Evolutionary conservation across 2,113 vertebrate genomes (phyloP).

Genomic region (Neofelis nebulosa): DNA sequence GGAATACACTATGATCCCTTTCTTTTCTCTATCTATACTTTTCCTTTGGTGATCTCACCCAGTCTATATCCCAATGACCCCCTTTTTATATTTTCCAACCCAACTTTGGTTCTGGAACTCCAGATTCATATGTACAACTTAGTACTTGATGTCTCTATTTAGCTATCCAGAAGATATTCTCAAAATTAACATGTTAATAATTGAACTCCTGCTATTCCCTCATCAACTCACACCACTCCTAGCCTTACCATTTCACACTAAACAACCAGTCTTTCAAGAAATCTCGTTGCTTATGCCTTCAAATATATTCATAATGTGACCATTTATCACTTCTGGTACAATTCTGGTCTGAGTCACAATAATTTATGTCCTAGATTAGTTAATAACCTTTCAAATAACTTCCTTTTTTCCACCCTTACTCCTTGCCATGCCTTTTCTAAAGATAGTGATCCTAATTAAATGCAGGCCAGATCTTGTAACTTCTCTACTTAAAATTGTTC

Average conservation of each 20-base stretch:
- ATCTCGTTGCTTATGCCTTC: neutral
- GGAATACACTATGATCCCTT: neutral
- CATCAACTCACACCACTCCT: neutral
- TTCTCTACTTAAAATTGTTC: neutral
- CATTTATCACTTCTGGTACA: neutral
- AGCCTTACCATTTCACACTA: neutral
- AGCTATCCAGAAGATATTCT: neutral
- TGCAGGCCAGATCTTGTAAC: neutral
- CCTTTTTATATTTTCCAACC: neutral
- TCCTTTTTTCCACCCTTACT: neutral
- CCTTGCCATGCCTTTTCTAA: neutral
- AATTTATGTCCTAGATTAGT: neutral
- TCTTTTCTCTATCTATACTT: neutral
- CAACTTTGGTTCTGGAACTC: neutral
- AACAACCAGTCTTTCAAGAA: neutral
- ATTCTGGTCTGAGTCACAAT: neutral
- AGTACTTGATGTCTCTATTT: neutral
- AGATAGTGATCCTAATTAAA: neutral
- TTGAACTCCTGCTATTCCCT: neutral
- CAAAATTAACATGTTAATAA: neutral
- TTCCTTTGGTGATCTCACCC: neutral
- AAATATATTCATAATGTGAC: neutral
- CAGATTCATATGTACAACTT: neutral
- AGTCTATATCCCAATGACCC: neutral
- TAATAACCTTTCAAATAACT: neutral